These are phyloP conservation scores for Drosophila suzukii DNA, from an alignment of 1,140 invertebrate genomes.

Conservation along the genomic window DNA sequence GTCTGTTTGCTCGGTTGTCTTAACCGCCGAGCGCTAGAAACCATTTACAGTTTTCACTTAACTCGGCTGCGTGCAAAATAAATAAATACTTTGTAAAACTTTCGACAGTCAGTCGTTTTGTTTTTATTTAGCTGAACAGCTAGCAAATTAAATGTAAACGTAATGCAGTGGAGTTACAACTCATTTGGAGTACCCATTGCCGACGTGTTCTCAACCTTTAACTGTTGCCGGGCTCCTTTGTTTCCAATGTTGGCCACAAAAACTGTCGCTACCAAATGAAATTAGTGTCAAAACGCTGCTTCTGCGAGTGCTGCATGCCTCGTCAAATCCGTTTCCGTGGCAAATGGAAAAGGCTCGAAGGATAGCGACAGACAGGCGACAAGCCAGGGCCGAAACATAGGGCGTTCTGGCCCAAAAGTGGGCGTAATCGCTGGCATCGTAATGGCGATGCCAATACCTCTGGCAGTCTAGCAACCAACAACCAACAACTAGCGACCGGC, in stretches of 20 bases:
- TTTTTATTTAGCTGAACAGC: slow-evolving; percentile 23
- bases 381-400: slow-evolving; percentile 16
- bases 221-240: slow-evolving; percentile 14
- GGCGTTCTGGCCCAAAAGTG: slow-evolving; percentile 35
- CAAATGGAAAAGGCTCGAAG: slow-evolving; percentile 21
- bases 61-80: slow-evolving; percentile 67
- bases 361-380: slow-evolving; percentile 44
- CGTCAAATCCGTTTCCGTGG: slow-evolving; percentile 59
- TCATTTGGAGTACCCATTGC: slow-evolving; percentile 41
- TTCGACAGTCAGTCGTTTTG: slow-evolving; percentile 20
- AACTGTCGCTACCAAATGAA: slow-evolving; percentile 68
- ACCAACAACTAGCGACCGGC: slow-evolving; percentile 19
- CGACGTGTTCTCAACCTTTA: slow-evolving; percentile 13
- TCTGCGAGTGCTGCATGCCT: slow-evolving; percentile 57
- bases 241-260: slow-evolving; percentile 49
- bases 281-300: slow-evolving; percentile 80
- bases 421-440: slow-evolving; percentile 66
- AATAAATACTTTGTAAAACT: slow-evolving; percentile 69
- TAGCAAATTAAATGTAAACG: slow-evolving; percentile 69
- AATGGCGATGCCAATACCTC: slow-evolving; percentile 29
- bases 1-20: slow-evolving; percentile 43
- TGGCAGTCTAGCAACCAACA: slow-evolving; percentile 43
- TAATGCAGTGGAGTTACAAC: slow-evolving; percentile 66
- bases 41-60: slow-evolving; percentile 68
- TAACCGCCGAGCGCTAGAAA: slow-evolving; percentile 45